These are phyloP conservation scores for Mareca strepera DNA, from an alignment of 2,797 vertebrate genomes.

Conservation along the genomic window DNA sequence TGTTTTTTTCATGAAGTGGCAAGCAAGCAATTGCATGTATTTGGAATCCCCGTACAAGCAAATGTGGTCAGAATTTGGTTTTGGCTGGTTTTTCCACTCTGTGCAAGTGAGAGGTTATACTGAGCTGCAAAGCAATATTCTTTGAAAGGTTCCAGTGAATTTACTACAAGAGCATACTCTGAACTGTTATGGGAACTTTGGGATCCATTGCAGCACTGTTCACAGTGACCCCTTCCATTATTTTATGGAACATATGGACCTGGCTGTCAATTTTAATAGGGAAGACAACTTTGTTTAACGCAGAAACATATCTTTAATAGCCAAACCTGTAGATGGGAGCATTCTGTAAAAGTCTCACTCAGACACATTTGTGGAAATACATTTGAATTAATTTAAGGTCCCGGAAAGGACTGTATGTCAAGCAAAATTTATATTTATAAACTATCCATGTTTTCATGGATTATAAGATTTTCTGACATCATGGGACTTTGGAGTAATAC, in stretches of 20 bases:
- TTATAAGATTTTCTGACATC: conserved; percentile 29
- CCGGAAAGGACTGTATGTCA: conserved; percentile 4
- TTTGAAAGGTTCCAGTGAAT: background rate
- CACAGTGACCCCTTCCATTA: background rate
- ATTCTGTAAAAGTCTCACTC: conserved; percentile 17
- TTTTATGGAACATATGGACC: conserved; percentile 43
- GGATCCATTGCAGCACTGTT: conserved; percentile 21
- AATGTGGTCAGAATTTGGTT: background rate
- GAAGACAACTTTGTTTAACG: conserved; percentile 25
- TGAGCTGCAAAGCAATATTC: background rate
- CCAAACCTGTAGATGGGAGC: conserved; percentile 24
- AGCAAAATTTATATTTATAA: conserved; percentile 19
- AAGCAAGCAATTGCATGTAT: rapidly evolving
- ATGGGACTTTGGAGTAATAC: background rate
- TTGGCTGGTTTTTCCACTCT: background rate
- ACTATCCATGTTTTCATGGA: background rate
- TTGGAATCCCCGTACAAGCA: background rate
- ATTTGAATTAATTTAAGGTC: conserved; percentile 21
- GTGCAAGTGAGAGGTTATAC: background rate
- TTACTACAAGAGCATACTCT: background rate
- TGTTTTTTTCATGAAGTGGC: background rate
- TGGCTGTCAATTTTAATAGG: conserved; percentile 57
- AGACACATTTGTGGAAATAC: background rate
- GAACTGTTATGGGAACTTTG: conserved; percentile 14
- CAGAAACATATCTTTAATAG: conserved; percentile 13